Evolutionary conservation across 2,113 vertebrate species (phyloP).

Genomic region (Amblyornis subalaris): DNA sequence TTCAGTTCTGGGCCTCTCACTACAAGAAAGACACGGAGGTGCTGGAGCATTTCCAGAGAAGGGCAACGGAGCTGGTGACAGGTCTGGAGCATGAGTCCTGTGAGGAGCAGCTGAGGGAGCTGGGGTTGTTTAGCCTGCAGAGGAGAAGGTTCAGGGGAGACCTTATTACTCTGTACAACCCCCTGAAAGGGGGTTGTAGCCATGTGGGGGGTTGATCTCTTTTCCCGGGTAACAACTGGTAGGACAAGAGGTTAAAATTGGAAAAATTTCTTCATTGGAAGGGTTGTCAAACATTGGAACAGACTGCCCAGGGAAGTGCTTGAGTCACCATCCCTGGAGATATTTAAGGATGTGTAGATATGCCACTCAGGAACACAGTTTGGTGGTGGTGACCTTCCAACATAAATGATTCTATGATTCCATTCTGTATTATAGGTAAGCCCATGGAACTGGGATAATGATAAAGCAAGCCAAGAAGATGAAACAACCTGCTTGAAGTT

Average conservation of each 20-base stretch:
- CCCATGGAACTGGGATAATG: background rate
- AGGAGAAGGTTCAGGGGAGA: background rate
- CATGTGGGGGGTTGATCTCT: background rate
- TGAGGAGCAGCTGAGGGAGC: background rate
- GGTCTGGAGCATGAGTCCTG: background rate
- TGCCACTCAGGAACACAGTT: background rate
- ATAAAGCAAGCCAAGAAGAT: background rate
- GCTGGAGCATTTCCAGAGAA: background rate
- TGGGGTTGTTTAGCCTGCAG: background rate
- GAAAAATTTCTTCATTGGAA: background rate
- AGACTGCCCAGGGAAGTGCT: background rate
- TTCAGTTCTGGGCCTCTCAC: background rate
- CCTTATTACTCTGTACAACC: background rate
- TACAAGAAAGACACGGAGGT: background rate
- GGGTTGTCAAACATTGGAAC: background rate
- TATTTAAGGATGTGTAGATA: background rate
- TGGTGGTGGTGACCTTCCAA: background rate
- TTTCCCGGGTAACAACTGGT: background rate
- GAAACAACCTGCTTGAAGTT: background rate
- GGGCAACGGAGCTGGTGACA: background rate
- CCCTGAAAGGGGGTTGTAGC: background rate
- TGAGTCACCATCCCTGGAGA: background rate
- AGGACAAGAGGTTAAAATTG: background rate
- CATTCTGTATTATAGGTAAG: background rate
- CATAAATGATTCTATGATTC: background rate